phyloP scores from a whole-genome alignment of 2,113 vertebrate genomes.

The Nyctereutes procyonoides region DNA sequence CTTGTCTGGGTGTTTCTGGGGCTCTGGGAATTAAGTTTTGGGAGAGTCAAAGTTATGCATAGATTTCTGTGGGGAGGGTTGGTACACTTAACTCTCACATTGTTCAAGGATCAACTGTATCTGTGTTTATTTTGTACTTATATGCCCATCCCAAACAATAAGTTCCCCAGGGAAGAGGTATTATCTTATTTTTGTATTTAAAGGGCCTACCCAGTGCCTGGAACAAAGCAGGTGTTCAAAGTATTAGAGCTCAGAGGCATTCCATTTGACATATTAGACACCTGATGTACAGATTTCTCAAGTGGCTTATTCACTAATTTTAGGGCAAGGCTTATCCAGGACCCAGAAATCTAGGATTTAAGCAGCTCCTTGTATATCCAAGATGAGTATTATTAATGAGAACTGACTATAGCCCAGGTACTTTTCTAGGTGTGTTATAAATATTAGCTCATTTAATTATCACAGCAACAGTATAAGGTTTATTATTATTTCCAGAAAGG shows the following conservation, averaged over 20 bases:
- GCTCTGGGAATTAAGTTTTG: not conserved
- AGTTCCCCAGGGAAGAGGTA: not conserved
- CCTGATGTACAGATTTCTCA: not conserved
- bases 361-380: not conserved
- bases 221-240: not conserved
- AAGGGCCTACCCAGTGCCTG: not conserved
- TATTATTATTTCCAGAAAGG: not conserved
- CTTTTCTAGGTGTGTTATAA: not conserved
- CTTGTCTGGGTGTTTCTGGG: not conserved
- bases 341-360: not conserved
- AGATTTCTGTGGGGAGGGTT: not conserved
- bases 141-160: not conserved
- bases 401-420: not conserved
- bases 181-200: not conserved
- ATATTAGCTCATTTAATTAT: not conserved
- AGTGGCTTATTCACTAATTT: constrained; percentile 1
- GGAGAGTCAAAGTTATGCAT: not conserved
- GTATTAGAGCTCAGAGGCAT: not conserved
- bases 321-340: not conserved
- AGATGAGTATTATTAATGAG: not conserved
- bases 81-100: not conserved
- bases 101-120: not conserved
- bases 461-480: not conserved
- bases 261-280: not conserved
- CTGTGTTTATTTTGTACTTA: not conserved